Conservation (phyloP, 2,797 vertebrate species). For the Linurgus olivaceus region DNA sequence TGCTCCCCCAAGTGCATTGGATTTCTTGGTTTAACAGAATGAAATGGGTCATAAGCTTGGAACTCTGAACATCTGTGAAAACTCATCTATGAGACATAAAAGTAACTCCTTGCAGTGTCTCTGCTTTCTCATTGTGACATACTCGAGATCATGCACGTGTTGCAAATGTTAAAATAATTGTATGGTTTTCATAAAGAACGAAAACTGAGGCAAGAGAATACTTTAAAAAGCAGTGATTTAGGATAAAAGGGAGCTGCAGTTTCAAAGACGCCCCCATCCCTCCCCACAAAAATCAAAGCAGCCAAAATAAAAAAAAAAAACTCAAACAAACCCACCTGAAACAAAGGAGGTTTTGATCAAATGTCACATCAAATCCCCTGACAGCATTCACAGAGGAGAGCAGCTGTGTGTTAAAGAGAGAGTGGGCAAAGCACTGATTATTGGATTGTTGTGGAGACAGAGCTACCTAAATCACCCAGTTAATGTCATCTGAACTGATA, state of each 20-base stretch:
- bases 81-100: neutral
- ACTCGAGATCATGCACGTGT: accelerated
- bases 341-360: neutral
- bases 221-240: neutral
- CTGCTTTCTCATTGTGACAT: neutral
- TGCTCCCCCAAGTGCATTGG: neutral
- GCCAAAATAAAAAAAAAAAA: neutral
- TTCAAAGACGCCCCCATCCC: neutral
- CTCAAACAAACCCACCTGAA: neutral
- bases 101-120: neutral
- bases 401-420: neutral
- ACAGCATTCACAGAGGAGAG: neutral
- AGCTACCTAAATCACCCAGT: neutral
- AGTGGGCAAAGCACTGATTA: neutral
- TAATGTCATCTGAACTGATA: neutral
- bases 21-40: neutral
- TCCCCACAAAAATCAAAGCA: neutral
- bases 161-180: neutral
- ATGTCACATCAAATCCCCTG: neutral
- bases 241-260: neutral
- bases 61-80: neutral
- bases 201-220: neutral
- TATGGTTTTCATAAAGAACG: neutral
- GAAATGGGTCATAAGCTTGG: neutral
- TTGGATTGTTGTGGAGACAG: neutral